Conservation (phyloP, 2,797 vertebrate genomes). For the Sphenopsis melanotis region DNA sequence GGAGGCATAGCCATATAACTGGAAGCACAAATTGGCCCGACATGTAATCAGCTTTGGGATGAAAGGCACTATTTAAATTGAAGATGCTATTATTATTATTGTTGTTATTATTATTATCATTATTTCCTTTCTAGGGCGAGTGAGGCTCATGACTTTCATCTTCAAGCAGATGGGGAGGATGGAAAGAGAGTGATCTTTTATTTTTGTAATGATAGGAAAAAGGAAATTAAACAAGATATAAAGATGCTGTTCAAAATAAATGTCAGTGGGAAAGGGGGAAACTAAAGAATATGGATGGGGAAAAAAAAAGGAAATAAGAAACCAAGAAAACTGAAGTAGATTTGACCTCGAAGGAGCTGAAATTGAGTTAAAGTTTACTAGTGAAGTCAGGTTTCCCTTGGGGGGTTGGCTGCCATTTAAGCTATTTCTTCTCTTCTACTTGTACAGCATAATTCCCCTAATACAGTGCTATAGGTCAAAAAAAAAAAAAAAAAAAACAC, state of each 20-base stretch:
- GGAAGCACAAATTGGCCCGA: neutral
- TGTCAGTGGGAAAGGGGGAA: neutral
- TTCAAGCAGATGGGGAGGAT: neutral
- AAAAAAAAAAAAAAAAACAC: neutral
- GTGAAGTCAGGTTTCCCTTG: slow-evolving; percentile 32
- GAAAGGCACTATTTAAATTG: slow-evolving; percentile 39
- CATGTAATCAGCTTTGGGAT: slow-evolving; percentile 26
- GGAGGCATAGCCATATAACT: neutral
- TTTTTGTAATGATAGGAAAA: slow-evolving; percentile 18
- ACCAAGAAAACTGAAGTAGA: slow-evolving; percentile 18
- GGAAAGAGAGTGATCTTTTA: slow-evolving; percentile 39
- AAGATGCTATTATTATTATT: neutral
- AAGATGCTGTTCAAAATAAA: slow-evolving; percentile 37
- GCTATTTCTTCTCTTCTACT: slow-evolving; percentile 2
- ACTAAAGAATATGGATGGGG: neutral
- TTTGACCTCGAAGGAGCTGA: slow-evolving; percentile 37
- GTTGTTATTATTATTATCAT: slow-evolving; percentile 8
- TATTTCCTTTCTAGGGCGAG: neutral
- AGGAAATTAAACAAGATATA: neutral
- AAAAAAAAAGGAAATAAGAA: neutral
- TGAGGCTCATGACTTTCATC: slow-evolving; percentile 7
- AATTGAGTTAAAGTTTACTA: slow-evolving; percentile 32
- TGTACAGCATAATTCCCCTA: slow-evolving; percentile 24
- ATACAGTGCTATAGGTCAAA: slow-evolving; percentile 17
- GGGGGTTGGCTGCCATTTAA: slow-evolving; percentile 34